Conservation (phyloP, 2,797 vertebrate genomes). For the Hyperoplus lanceolatus region DNA sequence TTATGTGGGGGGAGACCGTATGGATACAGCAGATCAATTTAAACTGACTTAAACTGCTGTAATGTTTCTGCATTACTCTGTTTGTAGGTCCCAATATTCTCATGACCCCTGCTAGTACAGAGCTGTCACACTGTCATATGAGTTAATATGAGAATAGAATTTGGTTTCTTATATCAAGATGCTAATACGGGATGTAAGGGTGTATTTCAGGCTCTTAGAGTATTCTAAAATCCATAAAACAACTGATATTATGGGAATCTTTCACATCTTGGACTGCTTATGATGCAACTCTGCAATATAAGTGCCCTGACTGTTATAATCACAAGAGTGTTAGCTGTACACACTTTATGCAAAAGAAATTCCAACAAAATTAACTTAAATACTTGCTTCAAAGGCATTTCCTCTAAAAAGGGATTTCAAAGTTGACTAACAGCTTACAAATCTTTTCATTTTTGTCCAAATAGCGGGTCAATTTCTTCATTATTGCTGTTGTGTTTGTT, state of each 20-base stretch:
- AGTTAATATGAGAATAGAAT: neutral
- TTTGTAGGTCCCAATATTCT: slow-evolving; percentile 2
- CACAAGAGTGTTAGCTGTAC: neutral
- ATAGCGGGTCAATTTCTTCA: neutral
- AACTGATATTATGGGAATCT: slow-evolving; percentile 2
- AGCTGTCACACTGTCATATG: neutral
- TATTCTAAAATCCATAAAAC: slow-evolving; percentile 6
- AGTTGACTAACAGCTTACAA: slow-evolving; percentile 7
- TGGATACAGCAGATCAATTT: slow-evolving; percentile 42
- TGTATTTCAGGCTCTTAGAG: neutral
- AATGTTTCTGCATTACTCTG: neutral
- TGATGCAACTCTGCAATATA: neutral
- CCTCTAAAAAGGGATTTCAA: neutral
- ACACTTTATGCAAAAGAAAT: neutral
- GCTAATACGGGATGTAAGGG: neutral
- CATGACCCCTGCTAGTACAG: slow-evolving; percentile 15
- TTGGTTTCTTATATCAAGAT: slow-evolving; percentile 14
- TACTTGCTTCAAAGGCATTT: neutral
- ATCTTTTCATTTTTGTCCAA: neutral
- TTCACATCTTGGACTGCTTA: slow-evolving; percentile 4
- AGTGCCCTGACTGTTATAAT: neutral
- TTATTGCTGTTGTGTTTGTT: neutral
- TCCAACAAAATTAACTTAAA: neutral
- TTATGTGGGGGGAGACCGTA: slow-evolving; percentile 47
- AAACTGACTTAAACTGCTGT: slow-evolving; percentile 28